Evolutionary conservation across 2,797 vertebrate species (phyloP).

Genomic region (Micromesistius poutassou): DNA sequence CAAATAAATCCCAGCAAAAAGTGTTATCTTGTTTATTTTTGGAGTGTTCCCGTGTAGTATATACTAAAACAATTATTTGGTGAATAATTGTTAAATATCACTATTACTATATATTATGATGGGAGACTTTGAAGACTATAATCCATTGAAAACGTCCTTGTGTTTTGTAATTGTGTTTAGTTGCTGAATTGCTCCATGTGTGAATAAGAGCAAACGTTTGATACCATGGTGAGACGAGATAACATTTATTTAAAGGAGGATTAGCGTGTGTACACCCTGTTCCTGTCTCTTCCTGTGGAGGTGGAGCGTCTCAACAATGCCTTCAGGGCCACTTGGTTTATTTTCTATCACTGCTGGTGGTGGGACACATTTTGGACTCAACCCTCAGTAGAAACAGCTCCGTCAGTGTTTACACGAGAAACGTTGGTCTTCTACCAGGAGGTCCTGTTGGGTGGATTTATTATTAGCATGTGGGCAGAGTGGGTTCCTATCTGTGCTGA

Average conservation of each 20-base stretch:
- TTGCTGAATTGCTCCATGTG: neutral
- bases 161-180: neutral
- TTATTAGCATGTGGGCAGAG: slow-evolving; percentile 10
- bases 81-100: too few species aligned
- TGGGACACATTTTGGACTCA: slow-evolving; percentile 30
- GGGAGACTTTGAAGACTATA: neutral
- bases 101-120: too few species aligned
- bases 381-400: slow-evolving; percentile 5
- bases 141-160: neutral
- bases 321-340: slow-evolving; percentile 39
- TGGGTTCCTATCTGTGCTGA: neutral
- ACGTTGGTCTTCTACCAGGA: slow-evolving; percentile 9
- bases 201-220: neutral
- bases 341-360: slow-evolving; percentile 25
- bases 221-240: neutral
- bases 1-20: too few species aligned
- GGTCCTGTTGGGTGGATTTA: slow-evolving; percentile 22
- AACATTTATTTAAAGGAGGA: neutral
- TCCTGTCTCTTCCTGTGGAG: neutral
- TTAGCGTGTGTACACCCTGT: neutral
- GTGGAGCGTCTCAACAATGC: slow-evolving; percentile 21
- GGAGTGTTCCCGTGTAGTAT: too few species aligned
- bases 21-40: too few species aligned
- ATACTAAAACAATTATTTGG: too few species aligned
- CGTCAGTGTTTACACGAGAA: slow-evolving; percentile 30